Evolutionary conservation across 2,888 invertebrate genomes (phyloP).

Genomic region (Cordilura impudica): DNA sequence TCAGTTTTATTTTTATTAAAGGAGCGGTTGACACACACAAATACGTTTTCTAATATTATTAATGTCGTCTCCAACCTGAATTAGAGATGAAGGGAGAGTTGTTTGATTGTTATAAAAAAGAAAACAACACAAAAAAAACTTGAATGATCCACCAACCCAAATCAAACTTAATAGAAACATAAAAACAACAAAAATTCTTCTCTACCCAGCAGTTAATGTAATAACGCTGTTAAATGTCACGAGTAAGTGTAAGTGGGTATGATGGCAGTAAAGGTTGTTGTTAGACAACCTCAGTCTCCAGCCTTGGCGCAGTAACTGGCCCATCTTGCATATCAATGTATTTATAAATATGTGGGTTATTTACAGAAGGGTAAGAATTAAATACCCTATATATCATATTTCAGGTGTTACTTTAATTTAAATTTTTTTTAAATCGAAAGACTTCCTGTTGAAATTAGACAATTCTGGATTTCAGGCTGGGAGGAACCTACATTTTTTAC

Average conservation of each 20-base stretch:
- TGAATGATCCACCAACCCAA: slow-evolving; percentile 32
- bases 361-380: no score
- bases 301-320: no score
- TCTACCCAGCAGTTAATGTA: slow-evolving; percentile 34
- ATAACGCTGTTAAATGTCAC: slow-evolving; percentile 42
- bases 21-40: slow-evolving; percentile 48
- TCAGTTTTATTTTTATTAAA: slow-evolving; percentile 8
- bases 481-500: no score
- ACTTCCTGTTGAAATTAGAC: no score
- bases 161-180: slow-evolving; percentile 24
- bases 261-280: background rate
- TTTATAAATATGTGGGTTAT: no score
- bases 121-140: slow-evolving; percentile 16
- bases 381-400: no score
- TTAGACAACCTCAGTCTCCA: background rate
- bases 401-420: no score
- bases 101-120: background rate
- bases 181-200: background rate
- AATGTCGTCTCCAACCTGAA: slow-evolving; percentile 4
- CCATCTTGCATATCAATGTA: no score
- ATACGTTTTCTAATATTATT: slow-evolving; percentile 37
- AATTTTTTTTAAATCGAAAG: no score
- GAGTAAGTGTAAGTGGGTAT: background rate
- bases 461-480: no score
- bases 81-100: background rate